These are phyloP conservation scores for Crotalus viridis DNA, from an alignment of 2,113 vertebrate species.

Conservation along the genomic window DNA sequence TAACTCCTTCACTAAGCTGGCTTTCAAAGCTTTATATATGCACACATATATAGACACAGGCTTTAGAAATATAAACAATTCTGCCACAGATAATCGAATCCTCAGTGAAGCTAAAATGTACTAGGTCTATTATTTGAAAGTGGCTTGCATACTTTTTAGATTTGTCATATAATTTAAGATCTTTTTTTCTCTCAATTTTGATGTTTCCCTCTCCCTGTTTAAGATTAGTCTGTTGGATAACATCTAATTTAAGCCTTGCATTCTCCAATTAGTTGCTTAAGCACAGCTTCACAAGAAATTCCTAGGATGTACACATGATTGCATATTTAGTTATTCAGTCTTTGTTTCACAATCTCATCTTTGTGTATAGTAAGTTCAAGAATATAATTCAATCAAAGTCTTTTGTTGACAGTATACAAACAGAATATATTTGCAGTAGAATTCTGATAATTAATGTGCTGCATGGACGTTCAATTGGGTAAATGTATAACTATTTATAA, in stretches of 20 bases:
- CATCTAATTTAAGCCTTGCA: background rate
- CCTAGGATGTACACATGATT: slow-evolving; percentile 21
- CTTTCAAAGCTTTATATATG: background rate
- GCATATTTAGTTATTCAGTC: background rate
- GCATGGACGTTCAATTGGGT: slow-evolving; percentile 53
- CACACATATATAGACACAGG: background rate
- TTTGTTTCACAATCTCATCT: background rate
- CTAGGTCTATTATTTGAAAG: background rate
- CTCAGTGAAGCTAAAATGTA: background rate
- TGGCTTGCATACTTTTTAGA: background rate
- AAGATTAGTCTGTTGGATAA: background rate
- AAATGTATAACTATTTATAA: slow-evolving; percentile 57
- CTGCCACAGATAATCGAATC: background rate
- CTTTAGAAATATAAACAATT: background rate
- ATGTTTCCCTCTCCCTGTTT: background rate
- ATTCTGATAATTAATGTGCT: slow-evolving; percentile 55
- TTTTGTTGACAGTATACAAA: slow-evolving; percentile 41
- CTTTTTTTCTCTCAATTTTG: background rate
- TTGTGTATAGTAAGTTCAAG: slow-evolving; percentile 32
- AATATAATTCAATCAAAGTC: slow-evolving; percentile 47
- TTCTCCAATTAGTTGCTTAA: slow-evolving; percentile 11
- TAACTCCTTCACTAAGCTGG: background rate
- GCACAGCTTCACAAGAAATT: background rate
- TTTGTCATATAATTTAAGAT: background rate
- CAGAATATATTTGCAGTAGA: slow-evolving; percentile 40